Conservation (phyloP, 2,797 vertebrate genomes). For the Leptodactylus fallax region DNA sequence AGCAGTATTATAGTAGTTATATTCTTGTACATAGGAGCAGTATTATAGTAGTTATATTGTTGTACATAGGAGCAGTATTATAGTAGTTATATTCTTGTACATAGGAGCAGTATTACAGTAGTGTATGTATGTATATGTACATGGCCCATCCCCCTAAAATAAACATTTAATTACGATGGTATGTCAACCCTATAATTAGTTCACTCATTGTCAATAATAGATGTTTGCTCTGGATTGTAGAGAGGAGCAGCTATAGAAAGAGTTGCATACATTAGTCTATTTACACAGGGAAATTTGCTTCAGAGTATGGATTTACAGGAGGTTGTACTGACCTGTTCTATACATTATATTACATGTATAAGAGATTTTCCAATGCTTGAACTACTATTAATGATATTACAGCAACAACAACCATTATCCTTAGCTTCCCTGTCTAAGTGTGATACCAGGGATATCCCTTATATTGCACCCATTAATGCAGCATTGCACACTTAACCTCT, state of each 20-base stretch:
- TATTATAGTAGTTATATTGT: neutral
- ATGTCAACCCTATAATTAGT: neutral
- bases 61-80: neutral
- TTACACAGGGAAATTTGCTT: neutral
- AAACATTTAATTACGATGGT: neutral
- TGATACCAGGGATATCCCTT: neutral
- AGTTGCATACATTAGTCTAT: neutral
- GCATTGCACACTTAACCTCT: neutral
- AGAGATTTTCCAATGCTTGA: neutral
- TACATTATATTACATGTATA: neutral
- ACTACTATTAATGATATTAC: neutral
- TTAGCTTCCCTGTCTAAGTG: too few species aligned
- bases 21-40: neutral
- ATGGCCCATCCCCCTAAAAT: neutral
- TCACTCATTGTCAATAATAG: conserved; percentile 31
- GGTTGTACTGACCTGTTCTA: neutral
- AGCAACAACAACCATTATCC: too few species aligned
- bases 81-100: neutral
- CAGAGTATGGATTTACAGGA: neutral
- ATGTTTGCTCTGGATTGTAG: conserved; percentile 17
- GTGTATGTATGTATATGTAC: neutral
- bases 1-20: neutral
- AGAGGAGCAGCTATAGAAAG: neutral
- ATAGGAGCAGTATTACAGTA: neutral
- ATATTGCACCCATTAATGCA: neutral